Percentiles rank a stretch among this genome's conserved stretches.
phyloP scores from a whole-genome alignment of 2,888 invertebrate species.

The Spatulosminthurus flaviceps region DNA sequence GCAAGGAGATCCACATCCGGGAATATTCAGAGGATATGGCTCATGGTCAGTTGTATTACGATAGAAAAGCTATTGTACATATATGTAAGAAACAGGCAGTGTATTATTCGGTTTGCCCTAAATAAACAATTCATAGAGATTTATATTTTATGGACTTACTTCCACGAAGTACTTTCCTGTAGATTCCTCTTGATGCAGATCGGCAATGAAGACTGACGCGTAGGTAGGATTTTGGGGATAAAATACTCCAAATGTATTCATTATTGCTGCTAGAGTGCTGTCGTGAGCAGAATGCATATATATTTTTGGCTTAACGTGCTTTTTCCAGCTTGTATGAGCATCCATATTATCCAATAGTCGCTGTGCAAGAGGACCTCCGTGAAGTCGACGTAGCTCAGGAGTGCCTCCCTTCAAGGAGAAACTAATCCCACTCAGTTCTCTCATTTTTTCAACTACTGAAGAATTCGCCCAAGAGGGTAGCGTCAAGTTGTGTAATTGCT shows the following conservation, averaged over 20 bases:
- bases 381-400: conserved; percentile 75
- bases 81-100: neutral
- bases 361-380: conserved; percentile 56
- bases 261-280: conserved; percentile 78
- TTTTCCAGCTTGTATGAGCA: neutral
- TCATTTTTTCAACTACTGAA: conserved; percentile 75
- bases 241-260: conserved; percentile 77
- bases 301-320: conserved; percentile 68
- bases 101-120: no score
- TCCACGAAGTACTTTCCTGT: conserved; percentile 66
- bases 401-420: conserved; percentile 77
- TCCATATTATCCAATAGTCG: conserved; percentile 56
- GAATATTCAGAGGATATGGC: conserved; percentile 72
- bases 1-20: conserved; percentile 75
- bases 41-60: conserved; percentile 67
- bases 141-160: conserved; percentile 51
- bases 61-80: conserved; percentile 56
- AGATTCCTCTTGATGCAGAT: conserved; percentile 72
- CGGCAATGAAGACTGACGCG: conserved; percentile 78
- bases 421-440: conserved; percentile 72
- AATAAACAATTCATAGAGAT: neutral
- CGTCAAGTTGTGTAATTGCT: conserved; percentile 73
- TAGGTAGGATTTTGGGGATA: conserved; percentile 77
- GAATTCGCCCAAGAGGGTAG: conserved; percentile 78
- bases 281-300: conserved; percentile 84